Conservation (phyloP, 1,140 invertebrate genomes). For the Conus betulinus region DNA sequence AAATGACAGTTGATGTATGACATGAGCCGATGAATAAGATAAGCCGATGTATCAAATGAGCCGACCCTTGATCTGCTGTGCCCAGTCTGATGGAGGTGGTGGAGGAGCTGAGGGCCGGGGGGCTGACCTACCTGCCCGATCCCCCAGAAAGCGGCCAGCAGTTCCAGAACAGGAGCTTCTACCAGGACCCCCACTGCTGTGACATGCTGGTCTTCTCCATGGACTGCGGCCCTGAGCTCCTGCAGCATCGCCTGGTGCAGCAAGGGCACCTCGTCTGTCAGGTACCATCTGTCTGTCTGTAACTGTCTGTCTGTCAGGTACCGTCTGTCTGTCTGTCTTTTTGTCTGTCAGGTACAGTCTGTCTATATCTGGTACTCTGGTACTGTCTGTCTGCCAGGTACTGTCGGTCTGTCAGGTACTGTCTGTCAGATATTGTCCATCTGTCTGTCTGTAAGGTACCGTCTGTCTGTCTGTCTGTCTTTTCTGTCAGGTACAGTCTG, state of each 20-base stretch:
- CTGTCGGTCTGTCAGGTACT: no score
- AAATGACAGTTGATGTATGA: no score
- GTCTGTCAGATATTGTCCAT: no score
- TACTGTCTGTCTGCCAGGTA: no score
- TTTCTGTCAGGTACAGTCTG: no score
- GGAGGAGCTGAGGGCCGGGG: slow-evolving; percentile 45
- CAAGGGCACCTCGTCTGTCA: slow-evolving; percentile 53
- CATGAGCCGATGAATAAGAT: no score
- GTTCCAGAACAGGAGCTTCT: slow-evolving; percentile 48
- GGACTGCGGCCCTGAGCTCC: slow-evolving; percentile 44
- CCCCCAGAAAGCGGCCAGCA: background rate
- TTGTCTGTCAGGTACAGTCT: no score
- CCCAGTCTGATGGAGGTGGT: background rate
- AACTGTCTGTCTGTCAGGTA: no score
- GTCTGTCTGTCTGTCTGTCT: no score
- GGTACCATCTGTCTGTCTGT: background rate
- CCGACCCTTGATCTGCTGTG: background rate
- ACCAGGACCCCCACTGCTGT: slow-evolving; percentile 58
- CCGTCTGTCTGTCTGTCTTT: no score
- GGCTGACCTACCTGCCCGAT: background rate
- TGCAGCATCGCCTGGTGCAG: slow-evolving; percentile 54
- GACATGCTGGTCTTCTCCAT: slow-evolving; percentile 63
- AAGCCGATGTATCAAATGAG: background rate
- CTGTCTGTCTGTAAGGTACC: no score
- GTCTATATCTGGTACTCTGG: no score